Evolutionary conservation across 2,888 invertebrate genomes (phyloP).

Genomic region (Muschampia plurimacula): DNA sequence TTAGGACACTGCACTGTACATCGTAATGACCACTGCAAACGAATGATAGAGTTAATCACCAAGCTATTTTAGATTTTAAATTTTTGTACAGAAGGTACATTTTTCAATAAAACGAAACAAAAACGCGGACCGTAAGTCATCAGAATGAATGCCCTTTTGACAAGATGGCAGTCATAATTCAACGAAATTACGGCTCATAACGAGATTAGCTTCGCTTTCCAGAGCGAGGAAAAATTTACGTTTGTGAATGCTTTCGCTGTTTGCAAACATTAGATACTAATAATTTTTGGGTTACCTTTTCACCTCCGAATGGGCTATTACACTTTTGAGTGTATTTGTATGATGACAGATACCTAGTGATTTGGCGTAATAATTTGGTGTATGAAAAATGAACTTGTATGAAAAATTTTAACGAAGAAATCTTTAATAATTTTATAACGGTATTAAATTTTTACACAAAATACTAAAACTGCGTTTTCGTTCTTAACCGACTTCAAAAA

Average conservation of each 20-base stretch:
- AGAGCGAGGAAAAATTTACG: constrained; percentile 33
- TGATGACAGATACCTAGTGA: neutral
- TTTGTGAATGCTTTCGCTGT: constrained; percentile 25
- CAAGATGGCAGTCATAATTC: constrained; percentile 64
- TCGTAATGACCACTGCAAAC: neutral
- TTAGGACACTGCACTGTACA: neutral
- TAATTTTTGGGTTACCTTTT: constrained; percentile 26
- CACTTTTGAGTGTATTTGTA: neutral
- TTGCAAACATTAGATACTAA: constrained; percentile 16
- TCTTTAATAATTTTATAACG: too few relatives aligned
- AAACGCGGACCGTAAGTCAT: constrained; percentile 51
- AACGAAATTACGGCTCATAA: constrained; percentile 62
- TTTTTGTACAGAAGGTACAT: neutral
- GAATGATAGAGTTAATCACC: neutral
- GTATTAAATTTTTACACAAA: too few relatives aligned
- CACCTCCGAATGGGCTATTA: constrained; percentile 9
- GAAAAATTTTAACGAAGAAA: too few relatives aligned
- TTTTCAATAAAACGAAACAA: neutral
- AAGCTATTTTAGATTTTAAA: neutral
- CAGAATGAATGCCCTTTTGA: constrained; percentile 62
- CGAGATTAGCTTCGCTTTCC: constrained; percentile 58
- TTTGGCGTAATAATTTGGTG: neutral
- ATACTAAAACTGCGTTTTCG: too few relatives aligned
- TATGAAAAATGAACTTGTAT: too few relatives aligned
- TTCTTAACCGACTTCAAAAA: too few relatives aligned